Evolutionary conservation across 2,113 vertebrate species (phyloP), one percentile per base, ranked within the genome.

Genomic region (Crocuta crocuta): DNA sequence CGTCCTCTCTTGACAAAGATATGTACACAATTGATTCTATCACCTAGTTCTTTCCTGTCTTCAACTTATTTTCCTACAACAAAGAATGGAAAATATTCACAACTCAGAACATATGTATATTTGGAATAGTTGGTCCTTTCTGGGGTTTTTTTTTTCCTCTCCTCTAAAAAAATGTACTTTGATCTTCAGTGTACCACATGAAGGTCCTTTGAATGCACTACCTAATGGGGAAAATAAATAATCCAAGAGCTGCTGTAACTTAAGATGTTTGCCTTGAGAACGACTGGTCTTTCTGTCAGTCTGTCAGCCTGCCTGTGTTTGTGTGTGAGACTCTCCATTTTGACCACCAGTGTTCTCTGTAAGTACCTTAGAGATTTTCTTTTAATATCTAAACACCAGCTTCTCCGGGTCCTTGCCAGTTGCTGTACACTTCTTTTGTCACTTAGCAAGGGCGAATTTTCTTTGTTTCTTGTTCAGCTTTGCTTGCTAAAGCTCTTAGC

Each of bases 41-140:
- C 89, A 95, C 89, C 83, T 95, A 65, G 55, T 74, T 96, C 90
- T 98, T 97, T 96, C 90, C 70, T 96, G 95, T 91, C 92, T 73
- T 87, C 94, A 65, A 80, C 70, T 83, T 87, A 95, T 92, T 96
- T 95, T 95, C 82, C 94, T 92, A 70, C 66, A 96, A 80, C 74
- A 95, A 84, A 96, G 79, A 61, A 92, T 95, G 94, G 90, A 95
- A 98, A 96, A 94, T 92, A 96, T 90, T 97, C 94, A 94, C 94
- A 83, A 94, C 90, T 97, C 87, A 95, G 90, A 97, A 96, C 90
- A 94, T 86, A 94, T 74, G 91, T 96, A 92, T 96, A 96, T 97
- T 96, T 96, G 94, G 65, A 96, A 96, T 89, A 65, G 88, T 96
- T 85, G 17, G 5, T 74, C 91, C 83, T 94, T 80, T 96, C 50